Conservation (phyloP, 2,113 vertebrate genomes). For the Tyrannus savana region DNA sequence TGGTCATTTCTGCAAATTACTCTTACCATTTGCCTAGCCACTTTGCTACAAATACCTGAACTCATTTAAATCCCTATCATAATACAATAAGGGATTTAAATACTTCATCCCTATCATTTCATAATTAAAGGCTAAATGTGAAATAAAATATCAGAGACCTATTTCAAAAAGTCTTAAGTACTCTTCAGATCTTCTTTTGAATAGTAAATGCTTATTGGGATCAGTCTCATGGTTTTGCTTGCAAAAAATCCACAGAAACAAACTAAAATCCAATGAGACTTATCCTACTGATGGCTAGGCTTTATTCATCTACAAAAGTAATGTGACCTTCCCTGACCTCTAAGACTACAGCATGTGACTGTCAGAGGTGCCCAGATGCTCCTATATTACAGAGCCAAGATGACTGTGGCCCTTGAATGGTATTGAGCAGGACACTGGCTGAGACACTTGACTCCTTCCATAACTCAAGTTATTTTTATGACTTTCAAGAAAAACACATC, state of each 20-base stretch:
- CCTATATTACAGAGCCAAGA: neutral
- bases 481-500: neutral
- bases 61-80: neutral
- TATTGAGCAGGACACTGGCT: neutral
- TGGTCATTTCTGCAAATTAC: neutral
- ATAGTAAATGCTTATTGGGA: neutral
- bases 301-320: neutral
- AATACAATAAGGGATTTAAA: neutral
- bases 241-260: neutral
- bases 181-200: neutral
- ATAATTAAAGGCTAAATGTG: neutral
- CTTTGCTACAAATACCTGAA: neutral
- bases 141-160: neutral
- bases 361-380: neutral
- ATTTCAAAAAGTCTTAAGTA: neutral
- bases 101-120: neutral
- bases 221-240: neutral
- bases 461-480: neutral
- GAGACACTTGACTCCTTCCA: neutral
- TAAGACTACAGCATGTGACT: neutral
- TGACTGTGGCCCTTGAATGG: neutral
- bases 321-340: neutral
- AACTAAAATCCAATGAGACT: neutral
- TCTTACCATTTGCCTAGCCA: neutral
- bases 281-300: neutral